These are phyloP conservation scores for Galagoides demidoff DNA, from an alignment of 2,797 vertebrate species.

Conservation along the genomic window DNA sequence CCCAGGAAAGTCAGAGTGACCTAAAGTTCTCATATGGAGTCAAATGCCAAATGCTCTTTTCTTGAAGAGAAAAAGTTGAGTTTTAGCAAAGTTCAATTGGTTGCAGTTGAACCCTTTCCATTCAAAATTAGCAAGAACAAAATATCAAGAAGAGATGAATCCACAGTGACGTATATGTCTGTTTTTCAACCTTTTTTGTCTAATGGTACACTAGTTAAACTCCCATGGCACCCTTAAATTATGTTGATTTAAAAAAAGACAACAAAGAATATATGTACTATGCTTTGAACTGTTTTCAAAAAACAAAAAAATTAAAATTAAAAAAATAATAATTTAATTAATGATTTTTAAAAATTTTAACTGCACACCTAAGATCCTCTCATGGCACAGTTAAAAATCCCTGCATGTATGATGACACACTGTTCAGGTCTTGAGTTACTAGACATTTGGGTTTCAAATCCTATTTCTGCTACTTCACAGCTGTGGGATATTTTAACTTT, in stretches of 20 bases:
- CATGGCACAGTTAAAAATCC: too few species aligned
- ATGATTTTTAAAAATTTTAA: too few species aligned
- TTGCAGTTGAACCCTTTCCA: neutral
- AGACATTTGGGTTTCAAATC: neutral
- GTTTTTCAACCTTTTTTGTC: too few species aligned
- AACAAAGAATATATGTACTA: too few species aligned
- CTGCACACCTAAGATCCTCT: too few species aligned
- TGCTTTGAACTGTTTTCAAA: too few species aligned
- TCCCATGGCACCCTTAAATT: too few species aligned
- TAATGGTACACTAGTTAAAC: too few species aligned
- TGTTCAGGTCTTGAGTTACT: neutral
- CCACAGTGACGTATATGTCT: neutral
- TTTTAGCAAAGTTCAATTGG: neutral
- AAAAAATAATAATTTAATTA: too few species aligned
- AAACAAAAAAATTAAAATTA: too few species aligned
- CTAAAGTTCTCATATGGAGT: neutral
- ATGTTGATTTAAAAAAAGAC: too few species aligned
- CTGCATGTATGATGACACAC: neutral
- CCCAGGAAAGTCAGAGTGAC: neutral
- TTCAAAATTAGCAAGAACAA: neutral
- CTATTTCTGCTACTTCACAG: neutral
- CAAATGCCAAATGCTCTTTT: neutral
- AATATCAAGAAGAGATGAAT: neutral
- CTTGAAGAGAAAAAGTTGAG: neutral
- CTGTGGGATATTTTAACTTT: neutral